Base-by-base conservation (phyloP, 2,888 invertebrate genomes). In the Antheraea yamamai region DNA sequence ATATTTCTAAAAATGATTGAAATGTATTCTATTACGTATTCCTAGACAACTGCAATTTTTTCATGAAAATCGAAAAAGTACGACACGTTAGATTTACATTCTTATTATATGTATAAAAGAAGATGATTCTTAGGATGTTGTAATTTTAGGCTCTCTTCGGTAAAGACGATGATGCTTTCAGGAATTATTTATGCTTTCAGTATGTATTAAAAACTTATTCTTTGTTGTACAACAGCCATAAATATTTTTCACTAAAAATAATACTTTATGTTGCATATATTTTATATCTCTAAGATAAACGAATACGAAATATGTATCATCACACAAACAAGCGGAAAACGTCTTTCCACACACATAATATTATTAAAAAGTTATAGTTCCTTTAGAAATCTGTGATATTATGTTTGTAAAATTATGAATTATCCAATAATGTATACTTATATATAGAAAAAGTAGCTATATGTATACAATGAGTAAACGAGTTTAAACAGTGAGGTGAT, bases 391-490 rank as follows among this genome's bases (percentile, higher is more conserved):
- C 20, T 70, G 12, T 39, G 16, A 68, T 35, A 30, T 39, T 30
- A 70, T 20, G 39, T n/a, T 35, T 68, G 39, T 26, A 47, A 47
- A 64, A 30, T 58, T 71, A 16, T 58, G 61, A 72, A 61, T 61
- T n/a, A 20, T 39, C 71, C 35, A 30, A 75, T 75, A 76, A 39
- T 73, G 64, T 78, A 80, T n/a, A n/a, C n/a, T n/a, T n/a, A n/a
- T 79, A 78, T 79, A 75, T 79, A 79, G 78, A 78, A 76, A 83
- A 78, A 79, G 77, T 75, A 79, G 76, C 76, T 83, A 79, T 80
- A 79, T 80, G 83, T 85, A 86, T 82, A 84, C 83, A 84, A 85
- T 81, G 80, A 81, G 81, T 79, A 83, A 83, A 85, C 83, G 85
- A 84, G 83, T 86, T 81, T 86, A 83, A 84, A 82, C 84, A 76